phyloP scores from a whole-genome alignment of 2,797 vertebrate genomes.

The Poeciliopsis paucimaculata region DNA sequence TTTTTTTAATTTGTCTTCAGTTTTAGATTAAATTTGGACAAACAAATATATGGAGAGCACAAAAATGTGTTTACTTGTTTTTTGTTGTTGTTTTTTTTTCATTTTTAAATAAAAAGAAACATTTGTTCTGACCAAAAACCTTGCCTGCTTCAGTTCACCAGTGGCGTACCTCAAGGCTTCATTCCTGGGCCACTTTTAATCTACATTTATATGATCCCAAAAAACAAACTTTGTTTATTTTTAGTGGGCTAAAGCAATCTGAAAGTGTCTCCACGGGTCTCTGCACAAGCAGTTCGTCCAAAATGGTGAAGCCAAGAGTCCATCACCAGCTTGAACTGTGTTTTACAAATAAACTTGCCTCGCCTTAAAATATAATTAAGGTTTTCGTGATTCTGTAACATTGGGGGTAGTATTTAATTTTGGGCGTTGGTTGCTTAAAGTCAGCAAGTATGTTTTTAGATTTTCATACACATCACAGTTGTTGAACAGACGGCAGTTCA shows the following conservation, averaged over 20 bases:
- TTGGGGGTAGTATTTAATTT: not conserved
- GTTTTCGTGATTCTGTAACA: not conserved
- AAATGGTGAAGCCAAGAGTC: not conserved
- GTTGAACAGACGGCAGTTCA: not conserved
- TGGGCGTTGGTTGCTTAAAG: not conserved
- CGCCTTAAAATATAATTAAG: not conserved
- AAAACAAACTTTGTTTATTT: not conserved
- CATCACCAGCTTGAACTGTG: not conserved
- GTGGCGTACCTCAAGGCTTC: not conserved
- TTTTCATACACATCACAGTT: not conserved
- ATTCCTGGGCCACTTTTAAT: not conserved
- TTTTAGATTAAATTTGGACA: slow-evolving; percentile 12
- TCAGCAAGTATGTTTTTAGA: not conserved
- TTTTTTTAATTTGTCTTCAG: slow-evolving; percentile 9
- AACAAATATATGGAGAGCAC: not conserved
- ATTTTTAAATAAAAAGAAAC: not conserved
- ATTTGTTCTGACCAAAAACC: not conserved
- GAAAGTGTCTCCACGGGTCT: not conserved
- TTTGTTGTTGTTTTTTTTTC: not conserved
- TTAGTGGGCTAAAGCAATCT: not conserved
- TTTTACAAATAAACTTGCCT: not conserved
- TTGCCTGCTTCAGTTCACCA: not conserved
- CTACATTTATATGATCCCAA: not conserved
- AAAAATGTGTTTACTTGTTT: not conserved
- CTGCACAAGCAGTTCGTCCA: not conserved